A percentile compares a stretch with the other conserved stretches of the same genome.
These are phyloP conservation scores for Trinorchestia longiramus DNA, from an alignment of 1,140 invertebrate species.

Conservation along the genomic window DNA sequence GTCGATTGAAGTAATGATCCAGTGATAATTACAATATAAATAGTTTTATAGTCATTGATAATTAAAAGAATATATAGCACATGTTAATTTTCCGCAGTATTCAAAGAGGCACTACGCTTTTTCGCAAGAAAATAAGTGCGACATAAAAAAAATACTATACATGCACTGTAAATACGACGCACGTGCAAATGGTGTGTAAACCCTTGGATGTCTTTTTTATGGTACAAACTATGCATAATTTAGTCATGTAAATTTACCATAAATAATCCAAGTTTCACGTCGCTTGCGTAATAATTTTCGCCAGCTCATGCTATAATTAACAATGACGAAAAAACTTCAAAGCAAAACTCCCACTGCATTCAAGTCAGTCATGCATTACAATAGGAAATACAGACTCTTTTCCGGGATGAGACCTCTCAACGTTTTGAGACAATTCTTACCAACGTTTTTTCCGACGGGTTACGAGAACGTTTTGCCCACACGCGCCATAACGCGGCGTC, in stretches of 20 bases:
- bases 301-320: not conserved
- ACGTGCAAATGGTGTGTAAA: no score
- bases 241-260: not conserved
- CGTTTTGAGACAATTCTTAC: conserved; percentile 72
- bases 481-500: conserved; percentile 78
- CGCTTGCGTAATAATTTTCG: not conserved
- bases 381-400: not conserved
- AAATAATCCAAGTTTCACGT: not conserved
- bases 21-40: no score
- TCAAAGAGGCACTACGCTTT: no score
- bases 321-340: not conserved
- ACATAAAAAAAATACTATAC: no score
- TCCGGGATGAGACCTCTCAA: not conserved
- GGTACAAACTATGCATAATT: not conserved
- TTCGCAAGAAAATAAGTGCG: no score
- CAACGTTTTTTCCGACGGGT: conserved; percentile 82
- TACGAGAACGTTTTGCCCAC: conserved; percentile 87
- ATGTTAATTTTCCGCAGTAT: no score
- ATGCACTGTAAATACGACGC: no score
- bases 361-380: not conserved
- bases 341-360: not conserved
- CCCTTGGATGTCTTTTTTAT: no score
- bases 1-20: no score
- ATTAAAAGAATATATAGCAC: no score
- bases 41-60: no score